Conservation (phyloP, 2,113 vertebrate genomes). For the Fulmarus glacialis region DNA sequence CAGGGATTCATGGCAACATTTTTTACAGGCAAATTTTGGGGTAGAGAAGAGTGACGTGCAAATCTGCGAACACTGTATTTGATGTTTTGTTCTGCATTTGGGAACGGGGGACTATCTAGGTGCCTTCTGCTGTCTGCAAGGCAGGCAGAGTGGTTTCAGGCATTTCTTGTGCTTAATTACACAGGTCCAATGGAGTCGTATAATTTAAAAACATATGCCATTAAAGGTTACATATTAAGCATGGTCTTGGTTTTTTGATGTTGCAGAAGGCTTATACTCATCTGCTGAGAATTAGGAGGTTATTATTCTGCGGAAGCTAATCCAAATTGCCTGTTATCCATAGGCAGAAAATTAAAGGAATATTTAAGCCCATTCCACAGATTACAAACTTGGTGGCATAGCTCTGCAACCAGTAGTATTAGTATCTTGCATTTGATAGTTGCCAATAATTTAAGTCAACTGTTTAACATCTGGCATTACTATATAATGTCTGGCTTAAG, state of each 20-base stretch:
- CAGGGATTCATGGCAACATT: neutral
- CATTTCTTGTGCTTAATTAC: neutral
- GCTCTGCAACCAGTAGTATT: conserved; percentile 29
- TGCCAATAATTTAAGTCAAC: conserved; percentile 60
- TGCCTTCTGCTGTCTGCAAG: neutral
- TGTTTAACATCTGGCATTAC: conserved; percentile 65
- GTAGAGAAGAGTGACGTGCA: neutral
- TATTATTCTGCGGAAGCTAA: conserved; percentile 21
- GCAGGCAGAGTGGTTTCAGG: neutral
- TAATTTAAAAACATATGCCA: neutral
- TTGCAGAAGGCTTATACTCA: neutral
- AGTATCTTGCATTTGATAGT: conserved; percentile 19
- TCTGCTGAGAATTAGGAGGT: conserved; percentile 56
- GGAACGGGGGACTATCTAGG: neutral
- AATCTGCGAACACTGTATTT: neutral
- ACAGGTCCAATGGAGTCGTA: neutral
- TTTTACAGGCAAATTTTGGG: neutral
- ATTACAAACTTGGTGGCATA: conserved; percentile 25
- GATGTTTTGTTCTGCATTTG: neutral
- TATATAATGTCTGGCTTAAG: conserved; percentile 38
- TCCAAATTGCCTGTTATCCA: conserved; percentile 43
- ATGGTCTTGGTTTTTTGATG: conserved; percentile 2
- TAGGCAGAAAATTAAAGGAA: conserved; percentile 55
- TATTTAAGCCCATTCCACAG: neutral
- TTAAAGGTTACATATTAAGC: neutral